Evolutionary conservation across 2,888 invertebrate genomes (phyloP).

Genomic region (Pilophorus perplexus): DNA sequence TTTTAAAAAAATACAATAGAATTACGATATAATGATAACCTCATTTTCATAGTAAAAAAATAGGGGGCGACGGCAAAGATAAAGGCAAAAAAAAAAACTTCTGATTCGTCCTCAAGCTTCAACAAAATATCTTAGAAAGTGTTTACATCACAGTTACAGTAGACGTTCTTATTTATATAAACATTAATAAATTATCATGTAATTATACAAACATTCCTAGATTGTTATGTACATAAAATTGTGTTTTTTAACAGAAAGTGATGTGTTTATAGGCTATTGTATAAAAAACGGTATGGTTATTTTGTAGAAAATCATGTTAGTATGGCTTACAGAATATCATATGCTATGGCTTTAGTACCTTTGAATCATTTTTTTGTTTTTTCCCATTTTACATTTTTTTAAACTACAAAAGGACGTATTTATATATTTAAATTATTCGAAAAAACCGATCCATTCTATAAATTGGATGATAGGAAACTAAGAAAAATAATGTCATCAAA

Average conservation of each 20-base stretch:
- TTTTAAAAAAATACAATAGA: slow-evolving; percentile 46
- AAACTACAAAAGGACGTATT: slow-evolving; percentile 47
- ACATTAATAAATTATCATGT: slow-evolving; percentile 47
- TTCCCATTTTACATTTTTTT: slow-evolving; percentile 26
- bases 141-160: slow-evolving; percentile 49
- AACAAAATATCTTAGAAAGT: slow-evolving; percentile 47
- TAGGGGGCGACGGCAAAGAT: slow-evolving; percentile 45
- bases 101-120: slow-evolving; percentile 48
- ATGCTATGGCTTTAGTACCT: slow-evolving; percentile 42
- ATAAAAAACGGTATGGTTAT: slow-evolving; percentile 46
- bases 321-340: slow-evolving; percentile 44
- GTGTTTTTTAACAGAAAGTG: slow-evolving; percentile 47
- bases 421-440: slow-evolving; percentile 42
- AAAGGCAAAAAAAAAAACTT: slow-evolving; percentile 44
- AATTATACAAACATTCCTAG: slow-evolving; percentile 49
- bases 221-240: slow-evolving; percentile 49
- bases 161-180: slow-evolving; percentile 48
- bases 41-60: slow-evolving; percentile 47
- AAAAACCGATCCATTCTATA: slow-evolving; percentile 46
- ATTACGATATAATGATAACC: slow-evolving; percentile 44
- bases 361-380: slow-evolving; percentile 44
- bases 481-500: slow-evolving; percentile 40
- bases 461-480: slow-evolving; percentile 36
- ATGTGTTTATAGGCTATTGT: slow-evolving; percentile 48
- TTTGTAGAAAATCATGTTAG: slow-evolving; percentile 45